A percentile compares a stretch with the other conserved stretches of the same genome.
phyloP scores from a whole-genome alignment of 2,888 invertebrate species.

The Philopedon plagiatum region DNA sequence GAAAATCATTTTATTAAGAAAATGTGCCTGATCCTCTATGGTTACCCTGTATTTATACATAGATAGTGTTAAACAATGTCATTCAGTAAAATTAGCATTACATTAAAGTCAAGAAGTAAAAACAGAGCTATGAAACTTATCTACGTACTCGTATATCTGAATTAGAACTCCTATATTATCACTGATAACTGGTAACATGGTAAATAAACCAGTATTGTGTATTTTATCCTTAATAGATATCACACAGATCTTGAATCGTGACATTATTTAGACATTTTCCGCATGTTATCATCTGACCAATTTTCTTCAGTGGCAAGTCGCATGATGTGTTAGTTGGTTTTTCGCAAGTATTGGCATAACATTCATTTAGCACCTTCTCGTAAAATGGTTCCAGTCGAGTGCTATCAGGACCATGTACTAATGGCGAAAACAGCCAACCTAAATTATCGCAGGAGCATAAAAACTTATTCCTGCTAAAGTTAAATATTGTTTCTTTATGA shows the following conservation, averaged over 20 bases:
- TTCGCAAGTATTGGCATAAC: conserved; percentile 67
- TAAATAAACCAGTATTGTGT: no score
- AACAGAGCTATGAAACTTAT: no score
- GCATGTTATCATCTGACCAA: conserved; percentile 57
- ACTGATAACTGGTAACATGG: no score
- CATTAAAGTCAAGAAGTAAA: no score
- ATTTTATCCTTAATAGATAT: no score
- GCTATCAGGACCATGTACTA: conserved; percentile 49
- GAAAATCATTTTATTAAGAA: no score
- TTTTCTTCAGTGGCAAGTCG: conserved; percentile 68
- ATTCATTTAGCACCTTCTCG: conserved; percentile 66
- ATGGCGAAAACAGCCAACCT: conserved; percentile 63
- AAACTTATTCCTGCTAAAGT: conserved; percentile 68
- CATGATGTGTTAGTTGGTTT: conserved; percentile 68
- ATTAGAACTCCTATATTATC: no score
- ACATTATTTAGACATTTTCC: conserved; percentile 53
- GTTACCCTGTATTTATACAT: no score
- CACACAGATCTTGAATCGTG: conserved; percentile 52
- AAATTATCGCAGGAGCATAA: conserved; percentile 71
- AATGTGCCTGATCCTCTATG: no score
- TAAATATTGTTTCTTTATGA: conserved; percentile 66
- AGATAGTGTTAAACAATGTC: no score
- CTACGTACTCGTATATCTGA: no score
- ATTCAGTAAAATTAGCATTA: no score
- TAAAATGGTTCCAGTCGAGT: conserved; percentile 64